phyloP scores from a whole-genome alignment of 2,888 invertebrate genomes.

The Drosophila acutilabella region DNA sequence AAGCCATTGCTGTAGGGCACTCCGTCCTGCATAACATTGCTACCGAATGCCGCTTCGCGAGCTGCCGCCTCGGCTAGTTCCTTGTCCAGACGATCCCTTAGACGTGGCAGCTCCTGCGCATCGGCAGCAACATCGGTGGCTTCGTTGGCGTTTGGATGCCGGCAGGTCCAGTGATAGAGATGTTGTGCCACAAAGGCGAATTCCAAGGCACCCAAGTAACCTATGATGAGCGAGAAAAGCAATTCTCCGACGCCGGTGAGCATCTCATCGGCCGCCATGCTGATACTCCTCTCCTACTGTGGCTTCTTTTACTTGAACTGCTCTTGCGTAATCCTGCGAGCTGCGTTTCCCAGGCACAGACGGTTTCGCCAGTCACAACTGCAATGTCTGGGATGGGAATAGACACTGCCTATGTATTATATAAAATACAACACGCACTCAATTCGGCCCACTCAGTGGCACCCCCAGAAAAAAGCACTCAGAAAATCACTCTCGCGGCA shows the following conservation, averaged over 20 bases:
- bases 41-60: conserved; percentile 65
- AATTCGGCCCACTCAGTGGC: conserved; percentile 13
- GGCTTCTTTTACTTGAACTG: not conserved
- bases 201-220: conserved; percentile 91
- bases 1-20: conserved; percentile 83
- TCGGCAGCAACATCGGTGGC: conserved; percentile 51
- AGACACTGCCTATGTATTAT: conserved; percentile 37
- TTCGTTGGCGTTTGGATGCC: conserved; percentile 65
- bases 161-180: conserved; percentile 83
- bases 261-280: conserved; percentile 74
- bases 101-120: conserved; percentile 67
- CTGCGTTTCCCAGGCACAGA: conserved; percentile 21
- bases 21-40: conserved; percentile 83
- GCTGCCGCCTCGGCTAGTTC: conserved; percentile 71
- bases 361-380: conserved; percentile 28
- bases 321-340: conserved; percentile 71
- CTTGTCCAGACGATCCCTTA: conserved; percentile 79
- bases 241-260: conserved; percentile 89
- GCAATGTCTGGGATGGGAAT: conserved; percentile 38
- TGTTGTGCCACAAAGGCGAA: conserved; percentile 83
- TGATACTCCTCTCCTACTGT: not conserved
- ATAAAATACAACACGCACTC: conserved; percentile 73
- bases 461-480: conserved; percentile 21
- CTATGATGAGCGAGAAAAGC: conserved; percentile 90
- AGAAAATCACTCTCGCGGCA: conserved; percentile 41